Base-by-base conservation (phyloP, 1,140 invertebrate genomes). In the Lepidurus apus region DNA sequence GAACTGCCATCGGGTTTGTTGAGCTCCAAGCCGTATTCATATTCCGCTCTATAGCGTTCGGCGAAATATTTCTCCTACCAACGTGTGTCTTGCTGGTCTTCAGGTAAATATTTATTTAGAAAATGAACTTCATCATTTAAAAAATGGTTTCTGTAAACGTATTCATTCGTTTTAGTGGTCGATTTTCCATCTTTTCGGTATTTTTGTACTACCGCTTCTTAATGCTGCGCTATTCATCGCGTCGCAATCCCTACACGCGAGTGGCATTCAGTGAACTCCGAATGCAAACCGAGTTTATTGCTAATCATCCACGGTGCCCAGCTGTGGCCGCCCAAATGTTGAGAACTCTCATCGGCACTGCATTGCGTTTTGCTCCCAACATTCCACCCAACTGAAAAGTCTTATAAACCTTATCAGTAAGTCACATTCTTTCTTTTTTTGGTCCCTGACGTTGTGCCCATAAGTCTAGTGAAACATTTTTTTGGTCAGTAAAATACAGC, bases 131-230 rank as follows among this genome's bases (percentile, higher is more conserved):
- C 1, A 1, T 74, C 10, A 77, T 47, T 76, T 42, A 75, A 73
- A 17, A 78, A 42, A 24, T 73, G 76, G 43, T 45, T 6, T 17
- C 1, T 34, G 24, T n/a, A 79, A 44, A n/a, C 13, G 3, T 1
- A 77, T 42, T 21, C 47, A 81, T 79, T 82, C 83, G 82, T 89
- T 90, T 76, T 87, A 97, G 95, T 83, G 95, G 95, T 10, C 90
- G 91, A 84, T 92, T 91, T 82, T 92, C 92, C 76, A 85, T 97
- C 24, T 86, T 98, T 80, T 93, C 95, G 45, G 95, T 95, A 47
- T 93, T 98, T 84, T 89, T 97, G 75, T 99, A 98, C 87, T 98
- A 97, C 86, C 94, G 97, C 83, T 98, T 98, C 86, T 86, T 98
- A 79, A 89, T 90, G 73, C 86, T 96, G 82, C 91, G 97, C 75